Conservation (phyloP, 37 sponge, comb jelly and placozoan species). For the Tethya wilhelma region DNA sequence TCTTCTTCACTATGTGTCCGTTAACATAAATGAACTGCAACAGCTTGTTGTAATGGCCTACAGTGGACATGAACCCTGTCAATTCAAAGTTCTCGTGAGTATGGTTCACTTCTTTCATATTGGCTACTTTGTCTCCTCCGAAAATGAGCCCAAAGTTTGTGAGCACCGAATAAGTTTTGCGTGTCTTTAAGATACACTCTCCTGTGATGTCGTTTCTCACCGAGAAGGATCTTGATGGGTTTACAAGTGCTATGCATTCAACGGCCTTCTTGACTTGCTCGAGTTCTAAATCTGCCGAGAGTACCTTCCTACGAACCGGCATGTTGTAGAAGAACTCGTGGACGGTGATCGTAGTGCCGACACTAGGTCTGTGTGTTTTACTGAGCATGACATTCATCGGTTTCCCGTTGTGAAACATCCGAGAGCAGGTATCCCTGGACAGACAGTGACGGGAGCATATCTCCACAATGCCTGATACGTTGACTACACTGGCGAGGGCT, state of each 20-base stretch:
- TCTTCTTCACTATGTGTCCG: constrained; percentile 48
- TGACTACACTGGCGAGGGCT: constrained; percentile 63
- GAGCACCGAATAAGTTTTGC: constrained; percentile 30
- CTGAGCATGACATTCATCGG: constrained; percentile 1
- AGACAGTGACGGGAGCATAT: constrained; percentile 51
- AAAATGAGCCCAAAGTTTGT: constrained; percentile 41
- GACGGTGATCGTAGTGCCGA: constrained; percentile 70
- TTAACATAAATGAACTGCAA: constrained; percentile 80
- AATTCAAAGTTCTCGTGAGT: constrained; percentile 2
- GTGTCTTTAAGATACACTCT: constrained; percentile 38
- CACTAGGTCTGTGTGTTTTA: constrained; percentile 9
- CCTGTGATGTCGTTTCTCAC: constrained; percentile 45
- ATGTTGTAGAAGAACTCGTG: constrained; percentile 73
- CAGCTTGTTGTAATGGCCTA: constrained; percentile 36
- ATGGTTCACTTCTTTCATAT: constrained; percentile 4
- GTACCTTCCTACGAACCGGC: constrained; percentile 61
- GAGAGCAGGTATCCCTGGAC: constrained; percentile 50
- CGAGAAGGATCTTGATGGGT: constrained; percentile 65
- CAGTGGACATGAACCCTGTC: constrained; percentile 53
- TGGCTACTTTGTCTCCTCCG: constrained; percentile 9
- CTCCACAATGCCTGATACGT: constrained; percentile 61
- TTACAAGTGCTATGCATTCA: constrained; percentile 40
- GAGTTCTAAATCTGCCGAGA: constrained; percentile 20
- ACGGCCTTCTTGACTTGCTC: constrained; percentile 35
- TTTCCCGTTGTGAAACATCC: constrained; percentile 52